A percentile compares a stretch with the other conserved stretches of the same genome.
Evolutionary conservation across 1,140 invertebrate genomes (phyloP).

Genomic region (Hesperophylax magnus): DNA sequence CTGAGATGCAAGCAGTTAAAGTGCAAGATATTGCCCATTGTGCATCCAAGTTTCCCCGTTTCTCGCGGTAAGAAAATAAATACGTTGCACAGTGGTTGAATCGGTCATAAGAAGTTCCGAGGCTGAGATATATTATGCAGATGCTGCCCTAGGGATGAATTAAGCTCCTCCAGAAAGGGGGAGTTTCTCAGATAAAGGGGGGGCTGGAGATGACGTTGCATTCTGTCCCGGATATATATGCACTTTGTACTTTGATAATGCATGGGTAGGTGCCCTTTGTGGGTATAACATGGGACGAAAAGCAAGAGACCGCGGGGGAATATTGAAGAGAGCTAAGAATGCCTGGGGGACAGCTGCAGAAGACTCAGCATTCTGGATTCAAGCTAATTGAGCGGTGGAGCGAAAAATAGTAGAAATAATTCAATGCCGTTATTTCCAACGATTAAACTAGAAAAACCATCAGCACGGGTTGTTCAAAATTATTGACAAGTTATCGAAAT

Average conservation of each 20-base stretch:
- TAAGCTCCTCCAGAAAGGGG: not conserved
- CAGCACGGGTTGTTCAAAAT: too few relatives aligned
- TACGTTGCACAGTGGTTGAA: too few relatives aligned
- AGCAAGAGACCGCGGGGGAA: slow-evolving; percentile 13
- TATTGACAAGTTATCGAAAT: too few relatives aligned
- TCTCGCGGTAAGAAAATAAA: too few relatives aligned
- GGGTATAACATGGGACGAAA: not conserved
- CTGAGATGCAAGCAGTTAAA: not conserved
- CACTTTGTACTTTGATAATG: too few relatives aligned
- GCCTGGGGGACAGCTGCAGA: not conserved
- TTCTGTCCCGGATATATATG: slow-evolving; percentile 7
- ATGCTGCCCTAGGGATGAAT: slow-evolving; percentile 18
- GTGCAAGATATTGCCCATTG: not conserved
- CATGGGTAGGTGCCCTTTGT: not conserved
- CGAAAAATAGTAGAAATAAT: not conserved
- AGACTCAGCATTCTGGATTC: not conserved
- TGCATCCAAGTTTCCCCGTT: too few relatives aligned
- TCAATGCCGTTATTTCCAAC: too few relatives aligned
- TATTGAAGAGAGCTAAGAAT: not conserved
- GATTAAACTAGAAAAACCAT: too few relatives aligned
- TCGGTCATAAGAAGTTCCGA: not conserved
- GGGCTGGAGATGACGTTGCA: slow-evolving; percentile 30
- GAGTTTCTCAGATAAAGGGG: not conserved
- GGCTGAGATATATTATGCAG: not conserved
- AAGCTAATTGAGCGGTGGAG: not conserved